phyloP scores from a whole-genome alignment of 1,140 invertebrate species.

The Andrena cerasifolii region DNA sequence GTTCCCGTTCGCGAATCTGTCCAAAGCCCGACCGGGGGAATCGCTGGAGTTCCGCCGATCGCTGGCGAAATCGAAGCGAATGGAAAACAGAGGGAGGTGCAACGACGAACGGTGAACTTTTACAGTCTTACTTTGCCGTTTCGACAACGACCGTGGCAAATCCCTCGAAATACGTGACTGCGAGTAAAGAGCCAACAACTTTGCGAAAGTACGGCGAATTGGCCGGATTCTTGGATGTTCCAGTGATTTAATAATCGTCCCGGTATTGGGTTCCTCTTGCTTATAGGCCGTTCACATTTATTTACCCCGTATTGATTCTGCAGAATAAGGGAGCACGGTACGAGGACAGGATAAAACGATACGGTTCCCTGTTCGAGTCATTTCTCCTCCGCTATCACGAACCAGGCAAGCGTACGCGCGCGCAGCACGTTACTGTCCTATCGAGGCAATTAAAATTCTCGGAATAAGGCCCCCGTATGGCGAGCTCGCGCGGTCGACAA shows the following conservation, averaged over 20 bases:
- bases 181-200: too few species aligned
- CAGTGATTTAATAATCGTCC: too few species aligned
- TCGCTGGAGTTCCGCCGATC: conserved; percentile 59
- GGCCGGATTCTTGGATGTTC: too few species aligned
- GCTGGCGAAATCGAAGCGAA: conserved; percentile 1
- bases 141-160: not conserved
- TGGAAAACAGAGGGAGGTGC: not conserved
- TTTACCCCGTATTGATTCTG: too few species aligned
- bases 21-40: conserved; percentile 52
- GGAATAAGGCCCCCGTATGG: conserved; percentile 43
- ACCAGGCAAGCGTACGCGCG: too few species aligned
- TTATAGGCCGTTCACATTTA: too few species aligned
- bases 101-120: conserved; percentile 43
- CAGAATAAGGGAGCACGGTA: too few species aligned
- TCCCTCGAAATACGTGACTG: not conserved
- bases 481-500: conserved; percentile 50
- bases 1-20: conserved; percentile 52
- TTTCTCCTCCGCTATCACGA: too few species aligned
- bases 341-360: too few species aligned
- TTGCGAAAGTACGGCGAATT: too few species aligned
- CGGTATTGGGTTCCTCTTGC: too few species aligned
- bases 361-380: too few species aligned
- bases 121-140: not conserved
- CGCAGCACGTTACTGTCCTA: conserved; percentile 27
- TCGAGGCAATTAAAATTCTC: conserved; percentile 62